phyloP scores from a whole-genome alignment of 2,797 vertebrate genomes.

The Aythya fuligula region DNA sequence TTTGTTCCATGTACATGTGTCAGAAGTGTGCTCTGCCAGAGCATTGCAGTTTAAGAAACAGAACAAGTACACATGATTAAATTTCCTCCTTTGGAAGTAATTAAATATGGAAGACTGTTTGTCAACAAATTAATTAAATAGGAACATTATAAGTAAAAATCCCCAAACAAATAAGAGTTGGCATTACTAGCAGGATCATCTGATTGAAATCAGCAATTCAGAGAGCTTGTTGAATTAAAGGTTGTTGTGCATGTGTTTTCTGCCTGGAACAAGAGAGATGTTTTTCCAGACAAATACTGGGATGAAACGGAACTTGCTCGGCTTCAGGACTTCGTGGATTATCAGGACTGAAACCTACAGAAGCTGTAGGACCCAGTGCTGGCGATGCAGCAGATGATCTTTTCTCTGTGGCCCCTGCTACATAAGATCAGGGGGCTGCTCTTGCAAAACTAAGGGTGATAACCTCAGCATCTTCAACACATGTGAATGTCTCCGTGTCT shows the following conservation, averaged over 20 bases:
- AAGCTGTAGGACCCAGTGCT: neutral
- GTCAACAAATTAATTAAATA: constrained; percentile 69
- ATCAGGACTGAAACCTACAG: neutral
- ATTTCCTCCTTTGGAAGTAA: constrained; percentile 60
- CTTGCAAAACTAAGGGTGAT: neutral
- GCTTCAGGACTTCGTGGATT: neutral
- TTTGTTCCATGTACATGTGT: constrained; percentile 9
- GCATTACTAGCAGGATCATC: constrained; percentile 53
- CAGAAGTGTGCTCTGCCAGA: constrained; percentile 35
- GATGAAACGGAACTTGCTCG: neutral
- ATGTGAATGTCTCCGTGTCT: neutral
- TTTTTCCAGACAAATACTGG: neutral
- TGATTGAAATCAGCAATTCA: constrained; percentile 44
- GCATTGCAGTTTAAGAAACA: constrained; percentile 23
- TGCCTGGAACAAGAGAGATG: neutral
- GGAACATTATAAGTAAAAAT: constrained; percentile 47
- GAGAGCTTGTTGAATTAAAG: neutral
- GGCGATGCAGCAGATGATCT: neutral
- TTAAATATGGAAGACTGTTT: constrained; percentile 53
- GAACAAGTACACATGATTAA: constrained; percentile 54
- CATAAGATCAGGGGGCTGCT: neutral
- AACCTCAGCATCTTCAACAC: neutral
- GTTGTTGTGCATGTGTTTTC: neutral
- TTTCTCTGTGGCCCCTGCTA: neutral
- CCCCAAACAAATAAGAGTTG: constrained; percentile 41